Base-by-base conservation (phyloP, 2,797 vertebrate genomes). In the Falco concolor region DNA sequence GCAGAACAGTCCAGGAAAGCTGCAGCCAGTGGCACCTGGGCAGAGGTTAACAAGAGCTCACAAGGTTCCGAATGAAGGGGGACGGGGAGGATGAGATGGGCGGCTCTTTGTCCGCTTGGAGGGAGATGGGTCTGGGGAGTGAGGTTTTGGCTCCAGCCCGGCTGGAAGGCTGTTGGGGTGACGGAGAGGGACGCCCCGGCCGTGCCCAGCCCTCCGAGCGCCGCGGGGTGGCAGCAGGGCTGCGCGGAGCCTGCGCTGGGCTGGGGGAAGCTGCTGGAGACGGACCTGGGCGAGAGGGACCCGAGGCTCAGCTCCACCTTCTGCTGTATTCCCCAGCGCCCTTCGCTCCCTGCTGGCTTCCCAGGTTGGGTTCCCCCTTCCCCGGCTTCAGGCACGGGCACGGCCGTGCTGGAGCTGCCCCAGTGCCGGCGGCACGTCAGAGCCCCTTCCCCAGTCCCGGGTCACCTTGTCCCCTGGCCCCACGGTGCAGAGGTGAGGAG, bases 141-240 rank as follows among this genome's bases (percentile, higher is more conserved):
- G 49, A 54, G 42, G 32, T 19, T 77, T 60, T 30, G 56, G 22
- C n/a, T 75, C 5, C 45, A 24, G 61, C 7, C 11, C 1, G 50
- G 34, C 5, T 32, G 87, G 81, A 28, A 56, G 40, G 27, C 12
- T 11, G 40, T 2, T 6, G 28, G 40, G 28, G n/a, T n/a, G 49
- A 4, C 3, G 4, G 20, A 52, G 34, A 30, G 21, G 18, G 12
- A 3, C 1, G 1, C 1, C 40, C 16, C 5, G 30, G 20, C 40
- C 12, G 0, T 32, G 65, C 27, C 20, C 28, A 6, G 70, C 36
- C n/a, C 67, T 6, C 3, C 22, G 1, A 14, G 45, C 60, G 73
- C 96, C 96, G 76, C 96, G 2, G 32, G 96, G 96, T 95, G 96
- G 96, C 95, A 95, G 94, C 95, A 96, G 4, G 45, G 49, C 38